Evolutionary conservation across 1,140 invertebrate genomes (phyloP).

Genomic region (Formica exsecta): DNA sequence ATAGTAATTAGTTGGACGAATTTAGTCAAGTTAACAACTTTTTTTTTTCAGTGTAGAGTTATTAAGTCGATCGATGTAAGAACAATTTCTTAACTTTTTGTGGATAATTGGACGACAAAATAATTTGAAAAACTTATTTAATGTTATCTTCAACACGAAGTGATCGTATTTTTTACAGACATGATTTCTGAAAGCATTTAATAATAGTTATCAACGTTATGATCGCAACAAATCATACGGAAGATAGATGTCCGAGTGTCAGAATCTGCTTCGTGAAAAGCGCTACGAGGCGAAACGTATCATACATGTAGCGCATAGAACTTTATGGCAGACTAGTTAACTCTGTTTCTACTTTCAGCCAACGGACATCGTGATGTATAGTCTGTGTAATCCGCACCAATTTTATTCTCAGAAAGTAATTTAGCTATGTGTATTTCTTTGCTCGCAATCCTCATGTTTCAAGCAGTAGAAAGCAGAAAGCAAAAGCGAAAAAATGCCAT

Average conservation of each 20-base stretch:
- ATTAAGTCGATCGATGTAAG: neutral
- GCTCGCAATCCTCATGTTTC: neutral
- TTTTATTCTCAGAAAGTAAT: constrained; percentile 56
- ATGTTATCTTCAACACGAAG: neutral
- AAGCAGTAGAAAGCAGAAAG: neutral
- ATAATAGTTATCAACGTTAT: constrained; percentile 56
- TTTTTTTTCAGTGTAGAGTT: neutral
- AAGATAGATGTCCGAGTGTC: constrained; percentile 68
- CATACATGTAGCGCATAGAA: constrained; percentile 65
- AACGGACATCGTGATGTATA: constrained; percentile 54
- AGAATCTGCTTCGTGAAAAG: constrained; percentile 65
- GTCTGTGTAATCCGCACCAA: constrained; percentile 25
- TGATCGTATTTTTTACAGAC: neutral
- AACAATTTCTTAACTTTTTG: neutral
- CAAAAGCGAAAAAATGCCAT: neutral
- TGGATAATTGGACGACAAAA: neutral
- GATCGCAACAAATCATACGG: constrained; percentile 48
- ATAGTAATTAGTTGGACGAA: no score
- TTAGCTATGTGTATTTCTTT: constrained; percentile 47
- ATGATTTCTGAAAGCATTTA: constrained; percentile 45
- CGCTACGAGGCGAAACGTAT: constrained; percentile 50
- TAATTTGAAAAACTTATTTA: neutral
- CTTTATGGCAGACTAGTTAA: constrained; percentile 72
- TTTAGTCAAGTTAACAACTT: no score
- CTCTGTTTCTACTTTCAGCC: constrained; percentile 70